Conservation (phyloP, 2,888 invertebrate genomes). For the Tryphoninae sp. region DNA sequence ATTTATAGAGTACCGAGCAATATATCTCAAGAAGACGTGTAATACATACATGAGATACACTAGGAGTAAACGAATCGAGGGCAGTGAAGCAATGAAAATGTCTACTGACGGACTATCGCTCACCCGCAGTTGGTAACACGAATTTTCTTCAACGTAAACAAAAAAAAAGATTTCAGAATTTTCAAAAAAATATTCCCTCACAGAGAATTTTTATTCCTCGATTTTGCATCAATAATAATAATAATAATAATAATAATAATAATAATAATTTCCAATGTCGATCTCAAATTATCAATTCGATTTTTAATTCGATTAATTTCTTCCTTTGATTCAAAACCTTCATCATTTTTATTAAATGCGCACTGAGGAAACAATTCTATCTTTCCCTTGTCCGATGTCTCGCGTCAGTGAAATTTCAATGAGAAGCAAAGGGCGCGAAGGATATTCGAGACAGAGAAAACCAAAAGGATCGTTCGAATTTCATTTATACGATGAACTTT, state of each 20-base stretch:
- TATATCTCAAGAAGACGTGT: neutral
- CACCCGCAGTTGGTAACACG: neutral
- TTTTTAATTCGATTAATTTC: too few relatives aligned
- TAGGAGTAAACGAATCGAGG: neutral
- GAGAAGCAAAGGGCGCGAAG: constrained; percentile 4
- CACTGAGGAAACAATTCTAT: too few relatives aligned
- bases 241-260: too few relatives aligned
- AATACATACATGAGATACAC: neutral
- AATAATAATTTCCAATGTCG: too few relatives aligned
- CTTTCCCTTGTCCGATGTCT: constrained; percentile 24
- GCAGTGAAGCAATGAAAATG: neutral
- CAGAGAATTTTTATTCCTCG: too few relatives aligned
- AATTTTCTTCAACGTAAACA: too few relatives aligned
- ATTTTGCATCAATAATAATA: too few relatives aligned
- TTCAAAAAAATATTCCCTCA: too few relatives aligned
- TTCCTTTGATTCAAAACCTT: too few relatives aligned
- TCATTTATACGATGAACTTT: too few relatives aligned
- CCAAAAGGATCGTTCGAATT: neutral
- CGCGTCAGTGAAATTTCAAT: constrained; percentile 29
- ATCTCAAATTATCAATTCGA: too few relatives aligned
- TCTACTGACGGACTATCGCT: neutral
- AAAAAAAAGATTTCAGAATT: too few relatives aligned
- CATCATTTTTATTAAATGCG: neutral
- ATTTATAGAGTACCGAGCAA: constrained; percentile 2
- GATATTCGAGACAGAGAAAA: constrained; percentile 26